A percentile compares a stretch with the other conserved stretches of the same genome.
These are phyloP conservation scores for Toxonevra muliebris DNA, from an alignment of 2,888 invertebrate species.

Conservation along the genomic window DNA sequence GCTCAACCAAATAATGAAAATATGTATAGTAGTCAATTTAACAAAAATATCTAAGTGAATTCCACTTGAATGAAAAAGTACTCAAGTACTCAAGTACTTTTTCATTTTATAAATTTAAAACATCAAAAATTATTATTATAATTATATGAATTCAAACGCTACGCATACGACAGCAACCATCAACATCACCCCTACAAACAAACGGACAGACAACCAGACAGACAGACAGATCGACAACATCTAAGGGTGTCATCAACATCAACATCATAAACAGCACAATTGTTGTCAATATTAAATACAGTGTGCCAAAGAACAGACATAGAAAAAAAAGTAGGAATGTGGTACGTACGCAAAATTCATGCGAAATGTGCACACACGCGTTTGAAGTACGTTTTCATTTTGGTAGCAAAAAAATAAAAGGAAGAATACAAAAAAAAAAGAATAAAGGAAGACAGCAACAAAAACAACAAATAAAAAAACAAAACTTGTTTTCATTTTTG, in stretches of 20 bases:
- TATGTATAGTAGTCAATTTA: too few species aligned
- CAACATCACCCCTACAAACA: too few species aligned
- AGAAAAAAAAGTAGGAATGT: not conserved
- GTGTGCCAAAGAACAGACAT: not conserved
- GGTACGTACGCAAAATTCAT: not conserved
- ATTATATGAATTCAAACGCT: too few species aligned
- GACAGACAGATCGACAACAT: slow-evolving; percentile 22
- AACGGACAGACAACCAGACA: too few species aligned
- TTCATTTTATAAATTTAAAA: slow-evolving; percentile 49
- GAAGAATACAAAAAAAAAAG: too few species aligned
- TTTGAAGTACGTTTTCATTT: slow-evolving; percentile 21
- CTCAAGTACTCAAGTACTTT: slow-evolving; percentile 49
- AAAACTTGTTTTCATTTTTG: slow-evolving; percentile 20
- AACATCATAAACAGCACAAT: not conserved
- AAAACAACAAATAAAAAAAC: too few species aligned
- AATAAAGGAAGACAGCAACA: too few species aligned
- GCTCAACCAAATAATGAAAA: too few species aligned
- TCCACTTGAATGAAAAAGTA: slow-evolving; percentile 45
- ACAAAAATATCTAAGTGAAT: too few species aligned
- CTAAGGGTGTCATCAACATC: slow-evolving; percentile 29
- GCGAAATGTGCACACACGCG: slow-evolving; percentile 24
- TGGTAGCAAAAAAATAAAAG: too few species aligned
- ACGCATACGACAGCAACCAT: too few species aligned
- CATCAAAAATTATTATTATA: too few species aligned
- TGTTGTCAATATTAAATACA: not conserved